These are phyloP conservation scores for Synanceia verrucosa DNA, from an alignment of 2,797 vertebrate species.

Conservation along the genomic window DNA sequence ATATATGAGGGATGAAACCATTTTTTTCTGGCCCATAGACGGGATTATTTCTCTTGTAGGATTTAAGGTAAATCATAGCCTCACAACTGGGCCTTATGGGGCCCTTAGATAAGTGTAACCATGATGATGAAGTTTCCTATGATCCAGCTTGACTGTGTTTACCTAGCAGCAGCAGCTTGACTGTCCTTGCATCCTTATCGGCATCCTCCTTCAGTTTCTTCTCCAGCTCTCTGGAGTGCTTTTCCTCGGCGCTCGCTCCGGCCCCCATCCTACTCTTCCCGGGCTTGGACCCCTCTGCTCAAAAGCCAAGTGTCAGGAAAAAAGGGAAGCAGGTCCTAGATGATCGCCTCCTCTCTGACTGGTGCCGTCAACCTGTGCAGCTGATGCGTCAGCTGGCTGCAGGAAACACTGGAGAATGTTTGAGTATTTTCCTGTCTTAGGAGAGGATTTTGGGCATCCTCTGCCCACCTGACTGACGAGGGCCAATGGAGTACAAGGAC, in stretches of 20 bases:
- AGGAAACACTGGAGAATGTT: constrained; percentile 60
- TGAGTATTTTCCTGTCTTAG: constrained; percentile 75
- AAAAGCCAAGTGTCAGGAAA: constrained; percentile 58
- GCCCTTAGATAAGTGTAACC: constrained; percentile 6
- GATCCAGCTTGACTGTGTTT: constrained; percentile 58
- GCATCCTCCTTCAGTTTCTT: constrained; percentile 97
- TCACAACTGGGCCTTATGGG: background rate
- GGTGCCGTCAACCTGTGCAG: constrained; percentile 50
- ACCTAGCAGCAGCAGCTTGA: constrained; percentile 98
- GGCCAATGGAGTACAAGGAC: constrained; percentile 91
- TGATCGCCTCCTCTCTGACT: constrained; percentile 52
- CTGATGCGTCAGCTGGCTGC: constrained; percentile 63
- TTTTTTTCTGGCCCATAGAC: background rate
- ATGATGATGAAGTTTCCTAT: constrained; percentile 1
- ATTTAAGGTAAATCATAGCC: constrained; percentile 1
- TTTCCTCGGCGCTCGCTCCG: constrained; percentile 95
- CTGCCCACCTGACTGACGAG: constrained; percentile 72
- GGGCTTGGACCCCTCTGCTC: constrained; percentile 57
- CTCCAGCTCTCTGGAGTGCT: constrained; percentile 95
- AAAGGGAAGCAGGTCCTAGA: constrained; percentile 67
- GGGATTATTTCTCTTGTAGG: background rate
- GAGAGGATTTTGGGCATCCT: constrained; percentile 81
- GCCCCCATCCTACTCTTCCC: constrained; percentile 88
- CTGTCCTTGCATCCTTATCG: constrained; percentile 94
- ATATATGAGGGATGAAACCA: background rate